phyloP scores from a whole-genome alignment of 2,888 invertebrate genomes.

The Andrena hattorfiana region DNA sequence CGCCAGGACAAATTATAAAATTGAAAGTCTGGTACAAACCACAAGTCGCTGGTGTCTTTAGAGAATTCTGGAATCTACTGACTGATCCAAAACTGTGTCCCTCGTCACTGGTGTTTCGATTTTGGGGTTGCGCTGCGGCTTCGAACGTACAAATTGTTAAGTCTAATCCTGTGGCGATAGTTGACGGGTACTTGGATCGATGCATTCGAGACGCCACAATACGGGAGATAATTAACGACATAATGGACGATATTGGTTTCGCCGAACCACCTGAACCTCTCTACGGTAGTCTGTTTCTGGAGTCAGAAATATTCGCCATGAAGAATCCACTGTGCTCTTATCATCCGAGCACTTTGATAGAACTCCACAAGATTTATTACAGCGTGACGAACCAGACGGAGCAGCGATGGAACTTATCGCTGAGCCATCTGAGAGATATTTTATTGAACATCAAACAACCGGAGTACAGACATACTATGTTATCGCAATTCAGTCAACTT shows the following conservation, averaged over 20 bases:
- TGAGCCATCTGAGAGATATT: conserved; percentile 68
- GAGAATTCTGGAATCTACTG: conserved; percentile 86
- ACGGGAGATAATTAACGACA: conserved; percentile 65
- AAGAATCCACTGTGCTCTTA: conserved; percentile 74
- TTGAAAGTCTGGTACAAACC: conserved; percentile 86
- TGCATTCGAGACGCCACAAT: conserved; percentile 63
- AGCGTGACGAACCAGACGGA: conserved; percentile 5
- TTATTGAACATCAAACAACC: conserved; percentile 63
- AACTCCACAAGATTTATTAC: conserved; percentile 68
- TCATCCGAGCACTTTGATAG: conserved; percentile 52
- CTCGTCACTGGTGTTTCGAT: conserved; percentile 64
- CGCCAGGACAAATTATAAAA: conserved; percentile 85
- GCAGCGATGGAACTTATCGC: conserved; percentile 71
- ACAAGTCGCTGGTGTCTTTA: conserved; percentile 82
- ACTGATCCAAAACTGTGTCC: conserved; percentile 83
- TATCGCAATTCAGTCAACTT: conserved; percentile 59
- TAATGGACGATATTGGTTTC: conserved; percentile 56
- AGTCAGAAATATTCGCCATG: conserved; percentile 70
- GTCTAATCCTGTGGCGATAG: background rate
- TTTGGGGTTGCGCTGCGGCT: conserved; percentile 62
- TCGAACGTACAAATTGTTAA: accelerated
- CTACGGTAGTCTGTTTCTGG: conserved; percentile 69
- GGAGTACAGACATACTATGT: conserved; percentile 34
- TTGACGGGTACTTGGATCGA: conserved; percentile 66
- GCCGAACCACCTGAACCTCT: conserved; percentile 42